Base-by-base conservation (phyloP, 2,797 vertebrate genomes). In the Danio kyathit region DNA sequence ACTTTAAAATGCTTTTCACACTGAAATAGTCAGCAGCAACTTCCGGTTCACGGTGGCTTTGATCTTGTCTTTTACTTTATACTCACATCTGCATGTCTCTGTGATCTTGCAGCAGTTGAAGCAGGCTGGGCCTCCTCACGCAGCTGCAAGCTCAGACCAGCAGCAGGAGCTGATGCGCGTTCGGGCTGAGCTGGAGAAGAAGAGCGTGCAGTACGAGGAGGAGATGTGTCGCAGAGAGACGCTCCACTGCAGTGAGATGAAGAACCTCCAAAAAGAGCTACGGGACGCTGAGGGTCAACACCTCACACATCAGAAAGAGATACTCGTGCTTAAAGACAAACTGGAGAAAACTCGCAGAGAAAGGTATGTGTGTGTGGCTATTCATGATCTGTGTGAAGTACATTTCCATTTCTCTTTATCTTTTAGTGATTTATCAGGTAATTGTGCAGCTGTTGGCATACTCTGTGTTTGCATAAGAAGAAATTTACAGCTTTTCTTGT, bases 261-360 rank as follows among this genome's bases (percentile, higher is more conserved):
- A 98, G 93, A 93, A 93, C 77, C 92, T 98, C 78, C 96, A 96
- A 87, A 99, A 99, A 86, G 97, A 99, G 82, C 90, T 98, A 21
- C 93, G 94, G 14, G 97, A 99, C n/a, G 95, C 96, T 0, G 98
- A 99, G 92, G 95, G 96, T 87, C 97, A 98, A 76, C 96, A 98
- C 16, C 97, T 99, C 70, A 92, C 95, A 73, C 94, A 99, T 84
- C 97, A 98, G 91, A 99, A 99, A 86, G 98, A 99, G 90, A 97
- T 98, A 86, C 94, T 97, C 90, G 89, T 99, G 91, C 95, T 99
- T 83, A 98, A 97, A 91, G 98, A 99, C 93, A 99, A 99, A 88
- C 92, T 98, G 88, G 98, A 99, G 86, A 99, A 99, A 91, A 97
- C 92, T 0, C 96, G 97, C 44, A 93, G 97, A 74, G 97, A 99